Conservation (phyloP, 1,140 invertebrate species). For the Coenobita brevimanus region DNA sequence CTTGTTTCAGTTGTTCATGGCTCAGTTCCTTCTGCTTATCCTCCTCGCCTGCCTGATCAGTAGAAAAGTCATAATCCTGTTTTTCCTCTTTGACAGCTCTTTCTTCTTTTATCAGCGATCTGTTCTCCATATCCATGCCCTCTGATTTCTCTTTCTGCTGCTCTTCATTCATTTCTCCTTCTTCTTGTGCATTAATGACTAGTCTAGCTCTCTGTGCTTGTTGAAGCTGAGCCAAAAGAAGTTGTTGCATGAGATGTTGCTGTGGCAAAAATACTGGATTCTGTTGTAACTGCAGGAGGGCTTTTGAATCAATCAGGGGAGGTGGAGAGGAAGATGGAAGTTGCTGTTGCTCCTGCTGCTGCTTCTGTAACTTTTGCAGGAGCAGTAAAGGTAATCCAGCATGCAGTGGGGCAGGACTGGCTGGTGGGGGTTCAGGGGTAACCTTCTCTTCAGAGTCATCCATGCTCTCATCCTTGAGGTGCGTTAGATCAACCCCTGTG, state of each 20-base stretch:
- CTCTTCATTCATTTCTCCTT: neutral
- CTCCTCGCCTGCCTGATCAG: neutral
- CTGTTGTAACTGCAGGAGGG: neutral
- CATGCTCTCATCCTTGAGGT: conserved; percentile 40
- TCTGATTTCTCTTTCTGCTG: neutral
- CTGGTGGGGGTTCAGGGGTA: neutral
- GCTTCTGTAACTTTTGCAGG: conserved; percentile 48
- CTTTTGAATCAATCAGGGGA: conserved; percentile 28
- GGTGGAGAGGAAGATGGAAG: conserved; percentile 9
- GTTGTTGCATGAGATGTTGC: conserved; percentile 46
- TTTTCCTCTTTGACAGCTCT: too few relatives aligned
- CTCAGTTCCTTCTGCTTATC: neutral
- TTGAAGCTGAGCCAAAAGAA: conserved; percentile 43
- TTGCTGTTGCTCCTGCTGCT: conserved; percentile 18
- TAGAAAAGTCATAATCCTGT: too few relatives aligned
- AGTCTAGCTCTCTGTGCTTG: neutral
- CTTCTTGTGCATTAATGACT: neutral
- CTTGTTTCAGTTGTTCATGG: conserved; percentile 5
- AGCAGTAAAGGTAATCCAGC: conserved; percentile 36
- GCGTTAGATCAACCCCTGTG: conserved; percentile 48
- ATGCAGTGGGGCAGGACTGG: conserved; percentile 3
- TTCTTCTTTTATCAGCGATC: neutral
- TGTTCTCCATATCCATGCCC: neutral
- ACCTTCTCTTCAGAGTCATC: neutral
- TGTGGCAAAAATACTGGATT: conserved; percentile 26